Evolutionary conservation across 1,140 invertebrate genomes (phyloP).

Genomic region (Diachasmimorpha longicaudata): DNA sequence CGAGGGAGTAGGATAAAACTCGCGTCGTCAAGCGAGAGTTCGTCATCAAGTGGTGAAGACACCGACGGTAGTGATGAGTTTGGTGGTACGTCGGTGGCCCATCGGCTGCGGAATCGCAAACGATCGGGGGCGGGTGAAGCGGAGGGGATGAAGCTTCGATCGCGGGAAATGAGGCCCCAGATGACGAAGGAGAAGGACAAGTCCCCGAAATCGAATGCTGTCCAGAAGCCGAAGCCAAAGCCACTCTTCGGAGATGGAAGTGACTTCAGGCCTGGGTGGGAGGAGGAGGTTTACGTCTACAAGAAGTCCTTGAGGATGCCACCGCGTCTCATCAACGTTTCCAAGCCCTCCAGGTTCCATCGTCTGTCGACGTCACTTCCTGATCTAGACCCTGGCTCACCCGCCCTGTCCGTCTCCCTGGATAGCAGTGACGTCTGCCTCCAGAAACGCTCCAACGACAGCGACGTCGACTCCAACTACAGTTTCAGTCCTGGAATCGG

Average conservation of each 20-base stretch:
- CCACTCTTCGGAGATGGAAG: slow-evolving; percentile 75
- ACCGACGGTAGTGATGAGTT: slow-evolving; percentile 46
- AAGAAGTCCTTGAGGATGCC: slow-evolving; percentile 83
- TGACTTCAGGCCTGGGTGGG: slow-evolving; percentile 78
- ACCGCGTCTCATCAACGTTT: slow-evolving; percentile 76
- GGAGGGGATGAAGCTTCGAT: slow-evolving; percentile 52
- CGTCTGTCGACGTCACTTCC: slow-evolving; percentile 75
- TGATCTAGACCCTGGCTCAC: slow-evolving; percentile 75
- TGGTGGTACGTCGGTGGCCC: slow-evolving; percentile 49
- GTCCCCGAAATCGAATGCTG: slow-evolving; percentile 26
- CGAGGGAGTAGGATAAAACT: slow-evolving; percentile 53
- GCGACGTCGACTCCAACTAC: slow-evolving; percentile 72
- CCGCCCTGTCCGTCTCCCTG: slow-evolving; percentile 67
- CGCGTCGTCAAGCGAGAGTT: slow-evolving; percentile 52
- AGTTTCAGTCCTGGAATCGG: slow-evolving; percentile 66
- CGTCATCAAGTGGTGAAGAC: slow-evolving; percentile 50
- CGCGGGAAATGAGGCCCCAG: slow-evolving; percentile 46
- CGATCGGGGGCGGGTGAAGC: slow-evolving; percentile 35
- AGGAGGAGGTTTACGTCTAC: slow-evolving; percentile 80
- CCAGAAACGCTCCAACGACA: slow-evolving; percentile 61
- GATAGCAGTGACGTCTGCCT: slow-evolving; percentile 58
- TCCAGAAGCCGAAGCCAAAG: slow-evolving; percentile 58
- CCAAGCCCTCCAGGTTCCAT: slow-evolving; percentile 66
- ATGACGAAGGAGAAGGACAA: slow-evolving; percentile 57
- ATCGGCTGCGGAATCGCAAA: slow-evolving; percentile 52